Conservation (phyloP, 2,888 invertebrate species). For the Choreutis nemorana region DNA sequence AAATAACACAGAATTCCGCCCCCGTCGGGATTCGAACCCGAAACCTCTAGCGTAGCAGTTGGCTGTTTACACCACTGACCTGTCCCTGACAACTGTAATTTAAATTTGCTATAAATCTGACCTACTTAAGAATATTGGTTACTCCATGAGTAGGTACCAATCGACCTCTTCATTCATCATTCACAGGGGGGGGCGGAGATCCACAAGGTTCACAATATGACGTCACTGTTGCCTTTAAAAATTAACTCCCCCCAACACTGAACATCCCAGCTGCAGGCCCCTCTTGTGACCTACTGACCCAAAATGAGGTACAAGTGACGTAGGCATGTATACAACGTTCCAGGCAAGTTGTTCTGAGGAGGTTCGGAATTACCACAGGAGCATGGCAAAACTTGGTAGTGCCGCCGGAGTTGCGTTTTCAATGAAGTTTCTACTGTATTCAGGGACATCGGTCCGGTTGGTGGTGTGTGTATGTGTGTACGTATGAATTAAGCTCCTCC, state of each 20-base stretch:
- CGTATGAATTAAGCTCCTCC: too few relatives aligned
- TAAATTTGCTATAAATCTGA: too few relatives aligned
- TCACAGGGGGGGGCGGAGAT: constrained; percentile 29
- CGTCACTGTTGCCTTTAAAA: constrained; percentile 50
- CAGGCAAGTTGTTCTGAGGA: constrained; percentile 18
- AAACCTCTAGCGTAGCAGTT: too few relatives aligned
- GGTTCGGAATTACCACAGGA: constrained; percentile 9
- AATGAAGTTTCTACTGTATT: constrained; percentile 50
- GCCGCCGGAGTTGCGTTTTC: constrained; percentile 32
- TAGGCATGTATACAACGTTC: constrained; percentile 44
- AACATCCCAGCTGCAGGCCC: constrained; percentile 43
- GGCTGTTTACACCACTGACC: too few relatives aligned
- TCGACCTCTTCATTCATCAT: constrained; percentile 57
- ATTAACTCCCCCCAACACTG: constrained; percentile 35
- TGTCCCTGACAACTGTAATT: too few relatives aligned
- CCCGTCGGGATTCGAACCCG: too few relatives aligned
- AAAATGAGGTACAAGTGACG: constrained; percentile 52
- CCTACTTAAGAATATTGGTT: too few relatives aligned
- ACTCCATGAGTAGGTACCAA: constrained; percentile 29
- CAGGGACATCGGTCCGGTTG: background rate
- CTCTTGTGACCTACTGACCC: constrained; percentile 58
- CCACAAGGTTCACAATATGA: constrained; percentile 36
- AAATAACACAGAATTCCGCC: too few relatives aligned
- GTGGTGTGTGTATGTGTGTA: background rate
- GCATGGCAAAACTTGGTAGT: constrained; percentile 23